Base-by-base conservation (phyloP, 2,113 vertebrate genomes). In the Gadus macrocephalus region DNA sequence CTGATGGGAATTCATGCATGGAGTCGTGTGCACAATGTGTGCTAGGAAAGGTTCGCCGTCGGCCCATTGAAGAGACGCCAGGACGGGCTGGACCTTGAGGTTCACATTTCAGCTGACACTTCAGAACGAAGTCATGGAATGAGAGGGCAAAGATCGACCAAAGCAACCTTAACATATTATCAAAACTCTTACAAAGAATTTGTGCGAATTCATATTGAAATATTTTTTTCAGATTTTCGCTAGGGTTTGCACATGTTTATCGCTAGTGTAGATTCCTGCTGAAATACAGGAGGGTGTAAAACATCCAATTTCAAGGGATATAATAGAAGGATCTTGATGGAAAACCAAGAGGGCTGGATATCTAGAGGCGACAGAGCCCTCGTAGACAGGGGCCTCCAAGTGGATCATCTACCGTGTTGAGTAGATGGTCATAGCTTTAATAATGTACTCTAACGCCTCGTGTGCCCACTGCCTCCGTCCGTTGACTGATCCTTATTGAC, bases 301-400 rank as follows among this genome's bases (percentile, higher is more conserved):
- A 85, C 74, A 11, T 17, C n/a, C 27, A 76, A 64, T 68, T 75
- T 67, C 70, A 42, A 66, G 69, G 78, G 58, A 6, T 58, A 58
- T 62, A 76, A 59, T 74, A 65, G 76, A 78, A 88, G 8, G 53
- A 82, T 76, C 53, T 16, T 74, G 42, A 49, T 38, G 78, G 53
- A 69, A 78, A 76, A 73, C 22, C 67, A 62, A 71, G 62, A 11
- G 25, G 15, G 55, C 15, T n/a, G 15, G 22, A 78, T 72, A 83
- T 76, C 70, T 84, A 83, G 88, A 87, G 78, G 83, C 77, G 66
- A 88, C 68, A 53, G 70, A 83, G 89, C 83, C 88, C 84, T 87
- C 87, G 74, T 53, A 74, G 69, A 75, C 81, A 85, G 83, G 75
- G 79, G 72, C 69, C 73, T 77, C 17, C n/a, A 12, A 14, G 78